Percentiles rank a stretch among this genome's conserved stretches.
Conservation (phyloP, 2,113 vertebrate species). For the Lasiurus cinereus region DNA sequence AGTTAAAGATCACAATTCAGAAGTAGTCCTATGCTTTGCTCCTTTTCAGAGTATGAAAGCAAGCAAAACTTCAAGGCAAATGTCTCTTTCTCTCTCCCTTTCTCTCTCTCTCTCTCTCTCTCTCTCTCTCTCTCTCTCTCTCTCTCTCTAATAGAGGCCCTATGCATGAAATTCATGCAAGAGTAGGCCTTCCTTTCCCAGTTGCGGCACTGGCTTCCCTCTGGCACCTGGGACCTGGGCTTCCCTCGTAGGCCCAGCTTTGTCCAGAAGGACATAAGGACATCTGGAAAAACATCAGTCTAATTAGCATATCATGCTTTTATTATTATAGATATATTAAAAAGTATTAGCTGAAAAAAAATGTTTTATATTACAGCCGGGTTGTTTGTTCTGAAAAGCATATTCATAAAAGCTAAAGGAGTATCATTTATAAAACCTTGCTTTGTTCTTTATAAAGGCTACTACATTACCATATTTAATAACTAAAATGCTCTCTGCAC, state of each 20-base stretch:
- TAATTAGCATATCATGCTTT: too few relatives aligned
- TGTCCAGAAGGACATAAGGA: too few relatives aligned
- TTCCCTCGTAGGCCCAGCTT: too few relatives aligned
- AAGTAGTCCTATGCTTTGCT: not conserved
- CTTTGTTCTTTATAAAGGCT: constrained; percentile 16
- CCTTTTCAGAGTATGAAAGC: not conserved
- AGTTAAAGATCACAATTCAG: not conserved
- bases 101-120: too few relatives aligned
- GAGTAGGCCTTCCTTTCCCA: too few relatives aligned
- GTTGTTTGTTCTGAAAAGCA: not conserved
- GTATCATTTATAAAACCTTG: constrained; percentile 13
- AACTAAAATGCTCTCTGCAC: not conserved
- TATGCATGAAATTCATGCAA: too few relatives aligned
- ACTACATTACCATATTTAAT: not conserved
- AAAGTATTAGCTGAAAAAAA: not conserved
- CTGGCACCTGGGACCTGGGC: too few relatives aligned
- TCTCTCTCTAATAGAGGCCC: too few relatives aligned
- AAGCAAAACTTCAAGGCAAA: not conserved
- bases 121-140: too few relatives aligned
- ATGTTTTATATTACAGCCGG: not conserved
- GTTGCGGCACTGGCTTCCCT: too few relatives aligned
- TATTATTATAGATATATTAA: too few relatives aligned
- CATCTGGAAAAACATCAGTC: too few relatives aligned
- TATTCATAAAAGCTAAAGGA: constrained; percentile 17
- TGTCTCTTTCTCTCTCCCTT: not conserved